phyloP scores from a whole-genome alignment of 2,113 vertebrate species.

The Zootoca vivipara region DNA sequence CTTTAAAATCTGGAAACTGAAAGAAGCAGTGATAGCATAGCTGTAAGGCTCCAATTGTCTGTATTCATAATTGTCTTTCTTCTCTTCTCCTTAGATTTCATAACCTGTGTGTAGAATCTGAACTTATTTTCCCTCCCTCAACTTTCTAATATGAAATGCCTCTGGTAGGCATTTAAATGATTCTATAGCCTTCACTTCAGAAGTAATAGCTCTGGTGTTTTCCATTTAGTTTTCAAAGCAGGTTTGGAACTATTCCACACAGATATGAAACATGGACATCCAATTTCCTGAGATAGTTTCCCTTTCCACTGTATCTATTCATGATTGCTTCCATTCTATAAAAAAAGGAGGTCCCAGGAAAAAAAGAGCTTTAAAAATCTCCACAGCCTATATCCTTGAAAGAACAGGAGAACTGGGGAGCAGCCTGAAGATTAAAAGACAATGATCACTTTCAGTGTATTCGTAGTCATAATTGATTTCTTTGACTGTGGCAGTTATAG shows the following conservation, averaged over 20 bases:
- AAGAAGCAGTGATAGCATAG: background rate
- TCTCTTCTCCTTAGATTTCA: conserved; percentile 38
- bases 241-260: conserved; percentile 41
- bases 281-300: conserved; percentile 38
- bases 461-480: background rate
- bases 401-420: background rate
- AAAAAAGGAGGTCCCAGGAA: background rate
- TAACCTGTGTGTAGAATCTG: background rate
- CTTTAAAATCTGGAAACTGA: background rate
- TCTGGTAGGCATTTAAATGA: conserved; percentile 34
- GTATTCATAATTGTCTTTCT: conserved; percentile 5
- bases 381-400: no score
- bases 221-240: conserved; percentile 49
- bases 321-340: conserved; percentile 17
- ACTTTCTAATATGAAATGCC: conserved; percentile 27
- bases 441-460: background rate
- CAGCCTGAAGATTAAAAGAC: background rate
- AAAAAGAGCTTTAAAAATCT: background rate
- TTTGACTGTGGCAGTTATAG: background rate
- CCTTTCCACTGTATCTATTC: conserved; percentile 24
- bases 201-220: conserved; percentile 17
- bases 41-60: background rate
- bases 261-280: conserved; percentile 24
- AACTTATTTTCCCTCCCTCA: conserved; percentile 28
- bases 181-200: conserved; percentile 8